These are phyloP conservation scores for Mesochorus sp. DNA, from an alignment of 2,888 invertebrate species.

Conservation along the genomic window DNA sequence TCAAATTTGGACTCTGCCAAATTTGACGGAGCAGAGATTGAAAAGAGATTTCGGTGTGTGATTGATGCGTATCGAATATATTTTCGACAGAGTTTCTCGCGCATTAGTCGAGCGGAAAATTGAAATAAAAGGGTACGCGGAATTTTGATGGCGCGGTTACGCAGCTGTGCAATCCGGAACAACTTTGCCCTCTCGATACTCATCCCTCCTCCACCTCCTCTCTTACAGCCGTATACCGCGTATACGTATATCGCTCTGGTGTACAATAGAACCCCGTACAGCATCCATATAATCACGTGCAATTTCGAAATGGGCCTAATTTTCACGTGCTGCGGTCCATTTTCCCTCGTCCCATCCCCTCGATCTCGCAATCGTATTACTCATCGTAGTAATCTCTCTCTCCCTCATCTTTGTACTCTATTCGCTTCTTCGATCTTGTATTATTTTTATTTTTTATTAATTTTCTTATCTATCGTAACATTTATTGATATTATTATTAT, in stretches of 20 bases:
- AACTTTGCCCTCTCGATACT: background rate
- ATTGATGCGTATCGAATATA: conserved; percentile 18
- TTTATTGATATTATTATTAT: no score
- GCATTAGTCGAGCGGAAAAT: conserved; percentile 15
- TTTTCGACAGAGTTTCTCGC: conserved; percentile 3
- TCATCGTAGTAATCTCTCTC: conserved; percentile 44
- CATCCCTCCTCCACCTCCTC: background rate
- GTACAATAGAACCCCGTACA: background rate
- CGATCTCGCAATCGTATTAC: no score
- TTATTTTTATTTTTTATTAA: background rate
- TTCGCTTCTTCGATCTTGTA: background rate
- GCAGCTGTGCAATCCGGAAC: background rate
- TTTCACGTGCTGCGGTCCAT: conserved; percentile 20
- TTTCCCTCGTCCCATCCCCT: conserved; percentile 17
- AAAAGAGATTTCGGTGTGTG: no score
- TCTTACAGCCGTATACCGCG: no score
- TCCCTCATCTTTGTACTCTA: background rate
- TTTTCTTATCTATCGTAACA: no score
- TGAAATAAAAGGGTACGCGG: conserved; percentile 33
- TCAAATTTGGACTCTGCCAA: no score
- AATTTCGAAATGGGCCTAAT: conserved; percentile 51
- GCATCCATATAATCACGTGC: conserved; percentile 37
- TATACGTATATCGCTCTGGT: background rate
- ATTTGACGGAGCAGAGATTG: no score
- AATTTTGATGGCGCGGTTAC: conserved; percentile 21